Conservation (phyloP, 2,888 invertebrate genomes). For the Neocrepidodera transversa region DNA sequence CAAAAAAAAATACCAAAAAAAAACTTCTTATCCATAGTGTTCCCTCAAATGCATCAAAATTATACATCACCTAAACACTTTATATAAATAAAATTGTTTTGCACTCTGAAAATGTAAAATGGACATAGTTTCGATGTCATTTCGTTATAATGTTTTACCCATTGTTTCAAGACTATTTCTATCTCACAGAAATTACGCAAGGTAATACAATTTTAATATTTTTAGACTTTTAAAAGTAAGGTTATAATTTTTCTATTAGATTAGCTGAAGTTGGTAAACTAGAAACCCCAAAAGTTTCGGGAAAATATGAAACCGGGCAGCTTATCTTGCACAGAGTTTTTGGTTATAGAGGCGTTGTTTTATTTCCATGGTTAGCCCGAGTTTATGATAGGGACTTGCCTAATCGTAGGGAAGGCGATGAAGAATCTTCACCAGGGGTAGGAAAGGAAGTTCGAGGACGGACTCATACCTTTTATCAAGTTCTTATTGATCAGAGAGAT, state of each 20-base stretch:
- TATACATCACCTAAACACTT: slow-evolving; percentile 3
- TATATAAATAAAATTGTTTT: slow-evolving; percentile 21
- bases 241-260: slow-evolving; percentile 62
- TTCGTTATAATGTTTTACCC: slow-evolving; percentile 45
- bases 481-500: slow-evolving; percentile 95
- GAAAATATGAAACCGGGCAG: slow-evolving; percentile 96
- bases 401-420: slow-evolving; percentile 54
- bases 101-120: slow-evolving; percentile 53
- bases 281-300: slow-evolving; percentile 83
- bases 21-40: slow-evolving; percentile 6
- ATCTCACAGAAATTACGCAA: slow-evolving; percentile 47
- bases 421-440: slow-evolving; percentile 60
- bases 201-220: slow-evolving; percentile 39
- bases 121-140: slow-evolving; percentile 49
- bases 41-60: slow-evolving; percentile 13
- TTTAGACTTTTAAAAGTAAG: slow-evolving; percentile 28
- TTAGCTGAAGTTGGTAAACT: slow-evolving; percentile 94
- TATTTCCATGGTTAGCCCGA: slow-evolving; percentile 96
- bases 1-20: slow-evolving; percentile 1
- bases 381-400: slow-evolving; percentile 93
- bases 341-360: slow-evolving; percentile 94
- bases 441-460: slow-evolving; percentile 89
- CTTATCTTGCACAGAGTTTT: slow-evolving; percentile 95
- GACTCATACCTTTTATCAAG: slow-evolving; percentile 96
- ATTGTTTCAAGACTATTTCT: slow-evolving; percentile 42